phyloP scores from a whole-genome alignment of 1,140 invertebrate genomes.

The Portunus trituberculatus region DNA sequence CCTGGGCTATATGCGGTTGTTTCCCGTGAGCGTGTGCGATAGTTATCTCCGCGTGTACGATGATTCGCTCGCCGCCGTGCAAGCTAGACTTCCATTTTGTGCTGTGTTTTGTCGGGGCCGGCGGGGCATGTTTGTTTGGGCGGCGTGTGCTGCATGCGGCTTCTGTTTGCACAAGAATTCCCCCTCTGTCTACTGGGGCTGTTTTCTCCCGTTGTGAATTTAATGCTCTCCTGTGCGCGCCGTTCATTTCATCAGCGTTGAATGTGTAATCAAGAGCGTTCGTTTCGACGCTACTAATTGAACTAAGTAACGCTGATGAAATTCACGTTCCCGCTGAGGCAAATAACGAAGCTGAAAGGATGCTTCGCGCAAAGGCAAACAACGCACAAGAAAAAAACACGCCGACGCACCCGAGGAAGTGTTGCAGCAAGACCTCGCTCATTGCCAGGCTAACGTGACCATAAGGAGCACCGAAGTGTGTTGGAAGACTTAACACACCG shows the following conservation, averaged over 20 bases:
- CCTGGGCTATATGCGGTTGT: neutral
- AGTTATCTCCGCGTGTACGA: neutral
- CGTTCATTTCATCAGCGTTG: constrained; percentile 18
- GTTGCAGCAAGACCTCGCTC: too few species aligned
- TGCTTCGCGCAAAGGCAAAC: neutral
- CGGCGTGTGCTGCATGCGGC: neutral
- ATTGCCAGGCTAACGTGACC: too few species aligned
- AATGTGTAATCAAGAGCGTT: neutral
- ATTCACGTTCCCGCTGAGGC: neutral
- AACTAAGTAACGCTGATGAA: constrained; percentile 10
- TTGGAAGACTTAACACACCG: too few species aligned
- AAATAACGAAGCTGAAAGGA: neutral
- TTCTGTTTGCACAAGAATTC: constrained; percentile 22
- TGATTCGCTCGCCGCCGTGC: neutral
- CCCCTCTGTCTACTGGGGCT: neutral
- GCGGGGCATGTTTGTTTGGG: constrained; percentile 8
- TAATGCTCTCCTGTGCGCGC: neutral
- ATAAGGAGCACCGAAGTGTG: too few species aligned
- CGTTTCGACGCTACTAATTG: neutral
- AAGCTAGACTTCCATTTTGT: neutral
- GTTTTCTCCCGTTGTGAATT: constrained; percentile 22
- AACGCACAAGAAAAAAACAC: neutral
- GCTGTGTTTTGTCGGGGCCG: constrained; percentile 16
- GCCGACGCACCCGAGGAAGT: neutral
- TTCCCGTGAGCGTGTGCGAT: neutral